Percentiles rank a stretch among this genome's conserved stretches.
phyloP scores from a whole-genome alignment of 1,140 invertebrate genomes.

The Amphibalanus amphitrite region DNA sequence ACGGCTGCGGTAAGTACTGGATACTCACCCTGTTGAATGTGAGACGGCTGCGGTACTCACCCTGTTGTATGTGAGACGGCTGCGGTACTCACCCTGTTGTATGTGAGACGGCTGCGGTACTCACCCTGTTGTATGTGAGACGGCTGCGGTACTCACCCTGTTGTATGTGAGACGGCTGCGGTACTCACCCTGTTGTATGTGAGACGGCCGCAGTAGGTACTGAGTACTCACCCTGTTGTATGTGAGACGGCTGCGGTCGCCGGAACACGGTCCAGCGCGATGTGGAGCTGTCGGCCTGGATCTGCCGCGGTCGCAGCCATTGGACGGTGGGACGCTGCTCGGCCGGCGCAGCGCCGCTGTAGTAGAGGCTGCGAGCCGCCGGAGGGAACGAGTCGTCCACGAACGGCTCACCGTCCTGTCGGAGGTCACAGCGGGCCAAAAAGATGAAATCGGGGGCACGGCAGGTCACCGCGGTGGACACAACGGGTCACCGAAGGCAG shows the following conservation, averaged over 20 bases:
- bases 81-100: too few species aligned
- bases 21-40: too few species aligned
- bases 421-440: conserved; percentile 18
- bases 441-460: conserved; percentile 7
- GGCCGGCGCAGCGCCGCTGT: conserved; percentile 24
- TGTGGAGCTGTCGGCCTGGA: conserved; percentile 32
- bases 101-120: too few species aligned
- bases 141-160: too few species aligned
- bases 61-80: too few species aligned
- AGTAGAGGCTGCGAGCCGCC: conserved; percentile 65
- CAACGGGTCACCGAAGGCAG: too few species aligned
- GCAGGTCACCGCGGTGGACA: neutral
- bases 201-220: too few species aligned
- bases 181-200: too few species aligned
- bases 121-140: too few species aligned
- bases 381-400: conserved; percentile 90
- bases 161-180: too few species aligned
- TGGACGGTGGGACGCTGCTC: conserved; percentile 33
- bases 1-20: too few species aligned
- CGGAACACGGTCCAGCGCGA: conserved; percentile 75
- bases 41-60: too few species aligned
- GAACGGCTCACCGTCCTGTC: conserved; percentile 62
- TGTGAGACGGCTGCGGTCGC: conserved; percentile 80
- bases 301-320: conserved; percentile 73
- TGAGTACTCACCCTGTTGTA: conserved; percentile 68